Percentiles rank a stretch among this genome's conserved stretches.
Conservation (phyloP, 2,888 invertebrate genomes). For the Hylaea fasciaria region DNA sequence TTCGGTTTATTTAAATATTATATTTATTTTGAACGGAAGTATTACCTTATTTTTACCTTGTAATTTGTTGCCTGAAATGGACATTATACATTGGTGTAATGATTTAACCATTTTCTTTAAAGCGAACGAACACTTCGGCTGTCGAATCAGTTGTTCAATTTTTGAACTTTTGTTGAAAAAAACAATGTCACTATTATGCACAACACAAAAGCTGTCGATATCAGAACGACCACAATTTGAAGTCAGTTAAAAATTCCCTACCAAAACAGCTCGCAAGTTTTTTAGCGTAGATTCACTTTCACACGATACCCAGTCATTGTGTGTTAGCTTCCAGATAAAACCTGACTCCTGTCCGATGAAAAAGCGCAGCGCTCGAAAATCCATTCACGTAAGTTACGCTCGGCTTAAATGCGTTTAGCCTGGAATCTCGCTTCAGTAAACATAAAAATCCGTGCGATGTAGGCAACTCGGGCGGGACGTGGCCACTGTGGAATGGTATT, state of each 20-base stretch:
- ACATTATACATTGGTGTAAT: constrained; percentile 3
- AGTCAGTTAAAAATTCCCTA: too few species aligned
- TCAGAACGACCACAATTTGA: too few species aligned
- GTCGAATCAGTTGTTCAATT: too few species aligned
- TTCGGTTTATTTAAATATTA: constrained; percentile 58
- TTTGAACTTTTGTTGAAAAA: too few species aligned
- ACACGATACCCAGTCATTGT: not conserved
- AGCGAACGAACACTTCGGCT: not conserved
- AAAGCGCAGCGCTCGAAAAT: constrained; percentile 15
- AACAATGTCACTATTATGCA: too few species aligned
- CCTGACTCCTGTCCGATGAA: not conserved
- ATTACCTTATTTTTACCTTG: too few species aligned
- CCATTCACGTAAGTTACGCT: constrained; percentile 27
- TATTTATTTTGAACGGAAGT: constrained; percentile 45
- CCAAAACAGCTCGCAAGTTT: not conserved
- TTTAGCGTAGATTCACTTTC: not conserved
- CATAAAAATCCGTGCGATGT: constrained; percentile 26
- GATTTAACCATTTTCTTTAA: constrained; percentile 4
- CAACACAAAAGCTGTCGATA: too few species aligned
- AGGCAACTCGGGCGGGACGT: constrained; percentile 11
- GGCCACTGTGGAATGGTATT: not conserved
- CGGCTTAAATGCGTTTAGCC: constrained; percentile 30
- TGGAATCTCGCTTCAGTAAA: constrained; percentile 25
- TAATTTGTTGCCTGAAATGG: constrained; percentile 10
- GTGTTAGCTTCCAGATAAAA: constrained; percentile 5